These are phyloP conservation scores for Philotrypesis tridentata DNA, from an alignment of 1,140 invertebrate genomes.

Conservation along the genomic window DNA sequence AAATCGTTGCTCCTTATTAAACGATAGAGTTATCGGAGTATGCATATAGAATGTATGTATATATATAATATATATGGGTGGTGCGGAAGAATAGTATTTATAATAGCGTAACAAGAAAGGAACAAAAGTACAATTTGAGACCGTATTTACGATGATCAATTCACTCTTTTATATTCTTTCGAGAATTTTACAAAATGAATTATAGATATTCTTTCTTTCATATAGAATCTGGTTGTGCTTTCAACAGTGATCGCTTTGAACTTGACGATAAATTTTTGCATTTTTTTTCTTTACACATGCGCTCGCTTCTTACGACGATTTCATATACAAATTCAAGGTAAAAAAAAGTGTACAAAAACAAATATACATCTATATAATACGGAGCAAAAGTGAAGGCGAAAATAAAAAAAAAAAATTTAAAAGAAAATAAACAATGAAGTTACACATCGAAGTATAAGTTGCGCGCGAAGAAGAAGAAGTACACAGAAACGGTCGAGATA, in stretches of 20 bases:
- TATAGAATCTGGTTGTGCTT: too few relatives aligned
- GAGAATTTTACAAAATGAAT: slow-evolving; percentile 47
- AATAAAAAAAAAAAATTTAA: not conserved
- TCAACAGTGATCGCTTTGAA: slow-evolving; percentile 5
- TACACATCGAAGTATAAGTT: not conserved
- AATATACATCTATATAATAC: too few relatives aligned
- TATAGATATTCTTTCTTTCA: too few relatives aligned
- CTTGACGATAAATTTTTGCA: not conserved
- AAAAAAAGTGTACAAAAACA: slow-evolving; percentile 37
- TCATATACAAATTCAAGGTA: slow-evolving; percentile 22
- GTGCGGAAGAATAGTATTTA: slow-evolving; percentile 23
- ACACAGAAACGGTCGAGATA: slow-evolving; percentile 43
- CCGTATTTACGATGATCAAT: slow-evolving; percentile 33
- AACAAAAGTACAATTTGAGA: slow-evolving; percentile 39
- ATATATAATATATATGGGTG: too few relatives aligned
- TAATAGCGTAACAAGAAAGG: not conserved
- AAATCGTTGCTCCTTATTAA: slow-evolving; percentile 19
- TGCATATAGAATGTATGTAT: too few relatives aligned
- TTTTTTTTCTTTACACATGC: not conserved
- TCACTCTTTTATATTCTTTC: slow-evolving; percentile 44
- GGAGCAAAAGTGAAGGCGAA: too few relatives aligned
- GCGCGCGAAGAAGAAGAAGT: slow-evolving; percentile 4
- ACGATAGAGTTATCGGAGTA: not conserved
- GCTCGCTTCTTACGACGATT: not conserved
- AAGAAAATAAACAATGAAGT: not conserved